Conservation (phyloP, 2,888 invertebrate genomes). For the Apodemia zela region DNA sequence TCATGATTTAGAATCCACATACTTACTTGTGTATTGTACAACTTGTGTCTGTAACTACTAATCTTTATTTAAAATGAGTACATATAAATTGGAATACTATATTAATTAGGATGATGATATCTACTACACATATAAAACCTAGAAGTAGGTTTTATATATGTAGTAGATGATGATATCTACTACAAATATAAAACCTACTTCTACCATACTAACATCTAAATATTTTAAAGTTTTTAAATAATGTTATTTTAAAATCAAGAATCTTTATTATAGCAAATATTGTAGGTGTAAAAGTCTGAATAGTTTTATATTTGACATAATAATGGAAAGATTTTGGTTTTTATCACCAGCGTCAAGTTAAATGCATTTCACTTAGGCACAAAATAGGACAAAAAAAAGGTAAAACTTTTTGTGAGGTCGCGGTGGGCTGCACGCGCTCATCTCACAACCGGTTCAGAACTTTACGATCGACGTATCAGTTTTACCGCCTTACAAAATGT, state of each 20-base stretch:
- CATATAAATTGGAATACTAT: too few relatives aligned
- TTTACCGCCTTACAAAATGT: slow-evolving; percentile 76
- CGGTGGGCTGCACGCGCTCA: slow-evolving; percentile 74
- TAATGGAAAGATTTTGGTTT: slow-evolving; percentile 1
- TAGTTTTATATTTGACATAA: background rate
- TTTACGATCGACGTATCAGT: slow-evolving; percentile 78
- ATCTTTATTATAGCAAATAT: background rate
- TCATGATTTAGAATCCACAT: too few relatives aligned
- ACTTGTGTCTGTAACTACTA: too few relatives aligned
- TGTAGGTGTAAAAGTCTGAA: background rate
- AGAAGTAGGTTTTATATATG: too few relatives aligned
- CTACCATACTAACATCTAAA: background rate
- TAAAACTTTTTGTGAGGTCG: slow-evolving; percentile 77
- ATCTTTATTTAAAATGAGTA: background rate
- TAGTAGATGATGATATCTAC: too few relatives aligned
- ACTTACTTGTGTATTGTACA: too few relatives aligned
- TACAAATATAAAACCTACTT: background rate
- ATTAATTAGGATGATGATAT: too few relatives aligned
- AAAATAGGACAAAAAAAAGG: slow-evolving; percentile 16
- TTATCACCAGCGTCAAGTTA: background rate
- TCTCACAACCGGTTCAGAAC: slow-evolving; percentile 67
- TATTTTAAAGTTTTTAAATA: background rate
- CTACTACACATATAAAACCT: too few relatives aligned
- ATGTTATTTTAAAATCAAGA: background rate
- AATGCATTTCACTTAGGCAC: slow-evolving; percentile 14